Evolutionary conservation across 2,797 vertebrate genomes (phyloP), one percentile per base, ranked within the genome.

Genomic region (Anas bahamensis): DNA sequence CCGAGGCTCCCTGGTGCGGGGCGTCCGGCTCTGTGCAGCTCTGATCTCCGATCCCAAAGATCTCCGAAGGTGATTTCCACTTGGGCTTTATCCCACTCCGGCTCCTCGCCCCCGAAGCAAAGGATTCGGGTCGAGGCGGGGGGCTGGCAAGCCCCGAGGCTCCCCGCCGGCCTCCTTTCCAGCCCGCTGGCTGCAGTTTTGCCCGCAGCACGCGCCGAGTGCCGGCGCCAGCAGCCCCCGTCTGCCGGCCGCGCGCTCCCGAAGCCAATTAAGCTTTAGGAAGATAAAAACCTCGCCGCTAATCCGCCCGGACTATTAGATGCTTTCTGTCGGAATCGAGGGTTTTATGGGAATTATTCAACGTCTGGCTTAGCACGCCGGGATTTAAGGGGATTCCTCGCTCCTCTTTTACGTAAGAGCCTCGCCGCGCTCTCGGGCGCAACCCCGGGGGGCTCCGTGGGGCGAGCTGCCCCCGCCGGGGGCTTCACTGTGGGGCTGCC

Each of bases 361-460:
- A 71, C 8, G 31, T 28, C 39, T 23, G 91, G 94, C 93, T 93
- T 91, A 88, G 50, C 79, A 17, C 29, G 41, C 55, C 6, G 85
- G 76, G 87, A 88, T 78, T 90, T 85, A 81, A 71, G 65, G 88
- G 66, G 86, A 86, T 86, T 60, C 91, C 88, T 91, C 24, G 12
- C 68, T 64, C 39, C 64, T 1, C 53, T n/a, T 94, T 93, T 86
- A 95, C 70, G 31, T 93, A 89, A 93, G 88, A 81, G 53, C 66
- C 77, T n/a, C 6, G 17, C 76, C 13, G 42, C 17, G 3, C 13
- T 11, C 26, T 21, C 68, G 4, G 22, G 23, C 33, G 8, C 17
- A 1, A 17, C 44, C 22, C 13, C 44, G 17, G 65, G 56, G 29
- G 42, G 66, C 50, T 74, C 18, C 2, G 4, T 11, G 42, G 81